phyloP scores from a whole-genome alignment of 1,140 invertebrate species.

The Alviniconcha marisindica region DNA sequence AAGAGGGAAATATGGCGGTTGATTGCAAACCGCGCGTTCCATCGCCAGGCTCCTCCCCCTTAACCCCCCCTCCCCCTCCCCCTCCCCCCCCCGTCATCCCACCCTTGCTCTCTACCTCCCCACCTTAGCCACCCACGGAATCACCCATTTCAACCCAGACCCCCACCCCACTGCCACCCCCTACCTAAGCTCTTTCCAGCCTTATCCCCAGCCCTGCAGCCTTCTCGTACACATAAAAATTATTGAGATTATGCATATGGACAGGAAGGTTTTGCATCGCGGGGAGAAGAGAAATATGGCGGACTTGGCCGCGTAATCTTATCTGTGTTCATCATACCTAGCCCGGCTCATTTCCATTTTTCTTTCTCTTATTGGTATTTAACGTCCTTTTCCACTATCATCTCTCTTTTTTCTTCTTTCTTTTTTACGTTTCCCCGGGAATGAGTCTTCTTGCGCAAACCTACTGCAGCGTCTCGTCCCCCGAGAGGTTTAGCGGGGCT shows the following conservation, averaged over 20 bases:
- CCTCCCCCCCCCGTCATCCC: not conserved
- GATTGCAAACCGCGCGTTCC: not conserved
- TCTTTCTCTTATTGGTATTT: slow-evolving; percentile 11
- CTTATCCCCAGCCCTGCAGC: not conserved
- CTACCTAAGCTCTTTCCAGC: not conserved
- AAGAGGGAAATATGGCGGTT: slow-evolving; percentile 10
- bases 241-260: slow-evolving; percentile 4
- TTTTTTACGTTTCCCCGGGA: slow-evolving; percentile 3
- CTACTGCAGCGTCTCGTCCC: not conserved
- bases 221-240: not conserved
- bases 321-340: not conserved
- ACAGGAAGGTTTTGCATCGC: slow-evolving; percentile 5
- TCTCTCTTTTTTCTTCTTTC: no score
- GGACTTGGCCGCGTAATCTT: not conserved
- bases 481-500: not conserved
- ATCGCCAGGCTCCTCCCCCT: not conserved
- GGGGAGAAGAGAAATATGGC: not conserved
- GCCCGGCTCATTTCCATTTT: slow-evolving; percentile 3
- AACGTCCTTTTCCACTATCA: slow-evolving; percentile 1
- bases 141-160: no score
- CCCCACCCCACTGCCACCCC: no score
- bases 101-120: not conserved
- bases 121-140: no score
- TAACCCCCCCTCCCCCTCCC: not conserved
- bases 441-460: slow-evolving; percentile 13